Conservation (phyloP, 1,140 invertebrate genomes). For the Caenorhabditis tropicalis region DNA sequence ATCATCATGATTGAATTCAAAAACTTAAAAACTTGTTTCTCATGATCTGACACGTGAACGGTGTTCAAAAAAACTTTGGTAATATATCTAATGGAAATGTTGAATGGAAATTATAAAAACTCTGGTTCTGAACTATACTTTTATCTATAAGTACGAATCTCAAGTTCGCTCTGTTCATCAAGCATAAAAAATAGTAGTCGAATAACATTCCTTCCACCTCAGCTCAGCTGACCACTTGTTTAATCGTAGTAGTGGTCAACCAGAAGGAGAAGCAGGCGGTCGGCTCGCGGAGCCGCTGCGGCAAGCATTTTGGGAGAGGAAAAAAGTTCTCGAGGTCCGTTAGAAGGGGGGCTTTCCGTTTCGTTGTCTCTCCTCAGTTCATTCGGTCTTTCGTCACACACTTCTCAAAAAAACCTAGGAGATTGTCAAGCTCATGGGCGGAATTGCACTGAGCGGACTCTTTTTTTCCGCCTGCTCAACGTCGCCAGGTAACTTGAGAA, state of each 20-base stretch:
- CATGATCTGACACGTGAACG: no score
- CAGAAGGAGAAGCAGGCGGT: conserved; percentile 16
- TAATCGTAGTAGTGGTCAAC: conserved; percentile 28
- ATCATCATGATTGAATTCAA: no score
- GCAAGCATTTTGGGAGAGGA: background rate
- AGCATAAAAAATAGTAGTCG: conserved; percentile 4
- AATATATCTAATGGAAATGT: background rate
- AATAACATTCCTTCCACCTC: conserved; percentile 42
- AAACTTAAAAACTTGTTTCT: no score
- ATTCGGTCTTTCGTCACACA: background rate
- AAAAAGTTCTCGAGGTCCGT: conserved; percentile 35
- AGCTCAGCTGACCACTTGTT: conserved; percentile 39
- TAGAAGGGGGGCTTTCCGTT: background rate
- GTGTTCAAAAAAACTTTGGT: background rate
- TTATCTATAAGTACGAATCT: conserved; percentile 15
- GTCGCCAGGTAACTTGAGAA: conserved; percentile 37
- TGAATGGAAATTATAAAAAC: background rate
- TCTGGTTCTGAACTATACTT: no score
- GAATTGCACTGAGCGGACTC: conserved; percentile 27
- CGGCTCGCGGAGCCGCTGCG: background rate
- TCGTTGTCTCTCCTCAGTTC: conserved; percentile 5
- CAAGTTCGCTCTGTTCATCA: background rate
- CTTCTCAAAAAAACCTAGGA: conserved; percentile 17
- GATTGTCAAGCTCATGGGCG: conserved; percentile 25
- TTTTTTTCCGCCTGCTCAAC: conserved; percentile 35